Evolutionary conservation across 2,888 invertebrate species (phyloP), one percentile per base, ranked within the genome.

Genomic region (Geotrupes spiniger): DNA sequence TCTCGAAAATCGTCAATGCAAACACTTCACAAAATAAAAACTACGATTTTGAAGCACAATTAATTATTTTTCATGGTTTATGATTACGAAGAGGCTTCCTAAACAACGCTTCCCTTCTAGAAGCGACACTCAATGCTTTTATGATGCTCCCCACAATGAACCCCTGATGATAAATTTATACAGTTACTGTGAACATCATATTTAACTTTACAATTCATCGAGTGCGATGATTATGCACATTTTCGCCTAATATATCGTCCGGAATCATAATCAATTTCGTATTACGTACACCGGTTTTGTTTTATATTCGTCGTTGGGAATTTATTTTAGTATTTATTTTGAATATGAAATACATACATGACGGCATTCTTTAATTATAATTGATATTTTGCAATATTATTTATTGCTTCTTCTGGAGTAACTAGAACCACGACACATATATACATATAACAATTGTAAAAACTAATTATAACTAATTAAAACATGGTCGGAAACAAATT

Each of bases 41-140:
- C 31, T 36, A 17, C 33, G 36, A 40, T 47, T 42, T 36, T 38
- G 67, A 68, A 69, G 68, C 64, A 69, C 71, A 63, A 72, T 71
- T 71, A 70, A 70, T 72, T 71, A 72, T 70, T 70, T 72, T 72
- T 72, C 72, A 72, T 70, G 71, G 70, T 71, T 67, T 65, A 71
- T 71, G 72, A 63, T 62, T 65, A 62, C 62, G 59, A 61, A 68
- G 65, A 68, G 54, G 28, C 31, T 48, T 47, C 51, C 48, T 52
- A 56, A 52, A 56, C 54, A 57, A 53, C 55, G 46, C 54, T 59
- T 59, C 54, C 52, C 46, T 45, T 51, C 44, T 29, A 41, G 48
- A 52, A 49, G 52, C 49, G 49, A 49, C 49, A 36, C 49, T 52
- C 29, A 51, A 46, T 51, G 46, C 52, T 46, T 47, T 52, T 49